These are phyloP conservation scores for Hesperophylax magnus DNA, from an alignment of 1,140 invertebrate species.

Conservation along the genomic window DNA sequence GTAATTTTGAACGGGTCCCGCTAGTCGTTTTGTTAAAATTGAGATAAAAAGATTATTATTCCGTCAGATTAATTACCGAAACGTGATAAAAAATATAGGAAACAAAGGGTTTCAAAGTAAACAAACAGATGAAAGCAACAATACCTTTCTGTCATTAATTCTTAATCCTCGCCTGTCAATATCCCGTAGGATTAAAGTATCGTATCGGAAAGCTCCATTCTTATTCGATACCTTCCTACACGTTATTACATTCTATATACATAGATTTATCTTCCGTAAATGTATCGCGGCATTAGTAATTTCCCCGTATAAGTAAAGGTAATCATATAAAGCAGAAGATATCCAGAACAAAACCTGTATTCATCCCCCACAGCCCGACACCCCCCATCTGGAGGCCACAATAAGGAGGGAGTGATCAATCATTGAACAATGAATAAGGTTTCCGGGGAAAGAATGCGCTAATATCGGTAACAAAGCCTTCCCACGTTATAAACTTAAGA, in stretches of 20 bases:
- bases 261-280: not conserved
- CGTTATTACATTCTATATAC: too few relatives aligned
- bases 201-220: slow-evolving; percentile 6
- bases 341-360: too few relatives aligned
- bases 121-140: not conserved
- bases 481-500: not conserved
- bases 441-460: slow-evolving; percentile 5
- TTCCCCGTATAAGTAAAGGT: slow-evolving; percentile 31
- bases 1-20: too few relatives aligned
- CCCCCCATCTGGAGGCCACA: slow-evolving; percentile 28
- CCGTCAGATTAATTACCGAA: too few relatives aligned
- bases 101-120: too few relatives aligned
- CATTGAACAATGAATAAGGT: slow-evolving; percentile 50
- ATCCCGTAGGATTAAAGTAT: not conserved
- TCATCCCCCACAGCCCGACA: too few relatives aligned
- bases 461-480: slow-evolving; percentile 6
- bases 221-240: not conserved
- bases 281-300: slow-evolving; percentile 48
- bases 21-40: too few relatives aligned
- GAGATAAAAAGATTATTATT: too few relatives aligned
- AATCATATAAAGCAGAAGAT: not conserved
- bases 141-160: slow-evolving; percentile 17
- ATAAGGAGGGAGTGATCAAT: slow-evolving; percentile 51
- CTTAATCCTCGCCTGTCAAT: slow-evolving; percentile 1
- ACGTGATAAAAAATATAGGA: too few relatives aligned